Percentiles rank a stretch among this genome's conserved stretches.
These are phyloP conservation scores for Gymnobelideus leadbeateri DNA, from an alignment of 2,113 vertebrate species.

Conservation along the genomic window DNA sequence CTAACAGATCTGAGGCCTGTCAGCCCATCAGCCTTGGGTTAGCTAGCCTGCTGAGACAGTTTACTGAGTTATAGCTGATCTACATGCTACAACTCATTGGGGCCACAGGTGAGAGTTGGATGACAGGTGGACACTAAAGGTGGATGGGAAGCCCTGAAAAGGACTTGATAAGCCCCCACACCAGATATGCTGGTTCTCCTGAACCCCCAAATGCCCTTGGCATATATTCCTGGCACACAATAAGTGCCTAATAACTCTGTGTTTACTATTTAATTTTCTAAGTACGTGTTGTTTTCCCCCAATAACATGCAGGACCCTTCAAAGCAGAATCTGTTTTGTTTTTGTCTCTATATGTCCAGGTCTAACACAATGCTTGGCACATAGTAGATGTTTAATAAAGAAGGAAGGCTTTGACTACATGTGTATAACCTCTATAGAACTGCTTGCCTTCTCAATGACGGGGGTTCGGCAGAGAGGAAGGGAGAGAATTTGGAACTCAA, in stretches of 20 bases:
- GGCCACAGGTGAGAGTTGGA: not conserved
- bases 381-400: not conserved
- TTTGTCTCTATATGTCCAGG: not conserved
- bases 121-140: not conserved
- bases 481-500: no score
- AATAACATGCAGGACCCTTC: not conserved
- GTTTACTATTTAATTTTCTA: not conserved
- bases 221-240: not conserved
- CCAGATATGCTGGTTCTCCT: not conserved
- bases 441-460: no score
- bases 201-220: no score
- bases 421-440: no score
- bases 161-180: not conserved
- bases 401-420: no score
- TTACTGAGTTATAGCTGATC: not conserved
- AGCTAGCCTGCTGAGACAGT: not conserved
- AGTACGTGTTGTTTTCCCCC: not conserved
- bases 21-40: not conserved
- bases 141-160: not conserved
- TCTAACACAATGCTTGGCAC: not conserved
- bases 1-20: not conserved
- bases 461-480: no score
- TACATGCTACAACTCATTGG: not conserved
- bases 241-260: not conserved
- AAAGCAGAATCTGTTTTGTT: not conserved